phyloP scores from a whole-genome alignment of 2,888 invertebrate genomes.

The Lasiommata megera region DNA sequence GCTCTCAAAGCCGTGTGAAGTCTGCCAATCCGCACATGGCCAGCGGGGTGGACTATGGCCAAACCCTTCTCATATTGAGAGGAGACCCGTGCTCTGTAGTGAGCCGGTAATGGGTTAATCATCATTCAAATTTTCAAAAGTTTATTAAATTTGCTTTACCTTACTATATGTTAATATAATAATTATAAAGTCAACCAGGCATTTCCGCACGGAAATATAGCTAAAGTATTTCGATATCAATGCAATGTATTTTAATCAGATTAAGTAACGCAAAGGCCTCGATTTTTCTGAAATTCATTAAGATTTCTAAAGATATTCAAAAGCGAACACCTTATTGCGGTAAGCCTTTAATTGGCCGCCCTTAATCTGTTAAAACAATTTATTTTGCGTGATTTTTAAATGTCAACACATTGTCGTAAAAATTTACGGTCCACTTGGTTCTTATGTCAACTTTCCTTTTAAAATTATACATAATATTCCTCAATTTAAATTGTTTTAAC shows the following conservation, averaged over 20 bases:
- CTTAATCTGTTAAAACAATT: slow-evolving; percentile 28
- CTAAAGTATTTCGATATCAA: neutral
- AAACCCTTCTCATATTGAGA: too few species aligned
- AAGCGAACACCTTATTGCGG: slow-evolving; percentile 23
- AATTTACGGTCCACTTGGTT: slow-evolving; percentile 24
- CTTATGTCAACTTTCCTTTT: slow-evolving; percentile 15
- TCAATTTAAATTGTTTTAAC: slow-evolving; percentile 8
- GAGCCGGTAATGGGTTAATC: too few species aligned
- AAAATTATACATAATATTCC: neutral
- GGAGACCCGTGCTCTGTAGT: too few species aligned
- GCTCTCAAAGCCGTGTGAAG: too few species aligned
- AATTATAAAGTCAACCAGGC: too few species aligned
- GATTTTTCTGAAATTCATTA: neutral
- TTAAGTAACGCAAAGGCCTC: slow-evolving; percentile 6
- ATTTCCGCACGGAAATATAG: neutral
- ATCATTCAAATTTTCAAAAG: too few species aligned
- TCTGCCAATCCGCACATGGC: too few species aligned
- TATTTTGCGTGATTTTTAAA: slow-evolving; percentile 26
- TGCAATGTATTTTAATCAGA: neutral
- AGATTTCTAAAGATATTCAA: neutral
- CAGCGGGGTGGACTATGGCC: too few species aligned
- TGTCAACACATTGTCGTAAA: slow-evolving; percentile 34
- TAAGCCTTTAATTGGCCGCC: slow-evolving; percentile 26
- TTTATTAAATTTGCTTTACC: too few species aligned
- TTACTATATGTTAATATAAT: too few species aligned